Evolutionary conservation across 2,797 vertebrate species (phyloP).

Genomic region (Eutrigla gurnardus): DNA sequence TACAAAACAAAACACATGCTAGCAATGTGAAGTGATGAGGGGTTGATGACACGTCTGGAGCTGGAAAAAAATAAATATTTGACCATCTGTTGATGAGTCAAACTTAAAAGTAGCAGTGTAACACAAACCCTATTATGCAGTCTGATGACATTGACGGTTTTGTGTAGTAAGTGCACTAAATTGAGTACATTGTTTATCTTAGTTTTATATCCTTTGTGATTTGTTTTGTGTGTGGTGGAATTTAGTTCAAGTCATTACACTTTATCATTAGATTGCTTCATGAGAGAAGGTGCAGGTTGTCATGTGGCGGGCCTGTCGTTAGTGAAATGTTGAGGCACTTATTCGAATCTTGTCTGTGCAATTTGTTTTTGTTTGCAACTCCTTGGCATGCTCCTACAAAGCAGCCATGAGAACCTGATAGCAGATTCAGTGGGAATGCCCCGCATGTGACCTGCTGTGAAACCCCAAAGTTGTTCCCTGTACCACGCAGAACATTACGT

Average conservation of each 20-base stretch:
- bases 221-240: slow-evolving; percentile 2
- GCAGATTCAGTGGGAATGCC: slow-evolving; percentile 7
- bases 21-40: slow-evolving; percentile 2
- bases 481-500: slow-evolving; percentile 17
- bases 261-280: slow-evolving; percentile 9
- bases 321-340: background rate
- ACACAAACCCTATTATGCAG: slow-evolving; percentile 32
- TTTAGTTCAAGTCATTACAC: background rate
- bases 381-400: slow-evolving; percentile 4
- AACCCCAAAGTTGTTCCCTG: slow-evolving; percentile 8
- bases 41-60: slow-evolving; percentile 9
- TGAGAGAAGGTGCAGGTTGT: slow-evolving; percentile 23
- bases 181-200: background rate
- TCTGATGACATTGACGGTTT: slow-evolving; percentile 11
- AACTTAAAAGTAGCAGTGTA: slow-evolving; percentile 35
- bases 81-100: slow-evolving; percentile 9
- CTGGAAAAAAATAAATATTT: slow-evolving; percentile 18
- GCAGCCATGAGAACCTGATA: background rate
- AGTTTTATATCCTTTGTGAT: background rate
- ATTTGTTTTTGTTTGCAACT: slow-evolving; percentile 34
- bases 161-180: background rate
- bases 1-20: background rate
- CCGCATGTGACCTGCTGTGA: background rate
- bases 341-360: background rate
- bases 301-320: slow-evolving; percentile 38